These are phyloP conservation scores for Tetramorium alpestre DNA, from an alignment of 1,140 invertebrate species.

Conservation along the genomic window DNA sequence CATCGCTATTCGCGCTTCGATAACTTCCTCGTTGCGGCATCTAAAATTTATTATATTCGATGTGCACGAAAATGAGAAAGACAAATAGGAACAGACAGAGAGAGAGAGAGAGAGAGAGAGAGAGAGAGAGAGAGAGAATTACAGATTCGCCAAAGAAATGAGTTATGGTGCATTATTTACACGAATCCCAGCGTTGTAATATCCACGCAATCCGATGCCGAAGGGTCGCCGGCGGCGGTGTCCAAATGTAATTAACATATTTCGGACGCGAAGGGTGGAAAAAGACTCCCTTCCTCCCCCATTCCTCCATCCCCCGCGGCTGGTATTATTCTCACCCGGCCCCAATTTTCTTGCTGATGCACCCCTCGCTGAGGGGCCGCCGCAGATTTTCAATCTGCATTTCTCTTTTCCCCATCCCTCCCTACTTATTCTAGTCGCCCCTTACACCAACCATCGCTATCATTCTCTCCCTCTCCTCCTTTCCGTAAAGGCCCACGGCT, in stretches of 20 bases:
- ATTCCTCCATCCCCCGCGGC: conserved; percentile 49
- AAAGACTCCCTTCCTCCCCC: conserved; percentile 57
- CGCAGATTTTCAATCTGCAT: conserved; percentile 75
- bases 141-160: conserved; percentile 32
- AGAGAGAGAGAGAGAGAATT: conserved; percentile 1
- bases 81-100: not conserved
- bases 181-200: conserved; percentile 56
- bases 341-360: conserved; percentile 74
- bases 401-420: conserved; percentile 57
- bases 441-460: not conserved
- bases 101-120: too few relatives aligned
- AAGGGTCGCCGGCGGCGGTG: conserved; percentile 54
- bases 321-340: conserved; percentile 70
- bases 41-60: conserved; percentile 49
- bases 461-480: not conserved
- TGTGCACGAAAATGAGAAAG: not conserved
- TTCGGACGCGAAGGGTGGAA: conserved; percentile 55
- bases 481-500: conserved; percentile 13
- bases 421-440: conserved; percentile 35
- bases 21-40: conserved; percentile 10
- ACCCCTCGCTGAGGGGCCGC: conserved; percentile 63
- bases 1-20: conserved; percentile 11
- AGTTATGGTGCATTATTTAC: conserved; percentile 57
- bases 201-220: conserved; percentile 26
- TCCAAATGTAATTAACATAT: conserved; percentile 73